Conservation (phyloP, 2,113 vertebrate species). For the Callionymus lyra region DNA sequence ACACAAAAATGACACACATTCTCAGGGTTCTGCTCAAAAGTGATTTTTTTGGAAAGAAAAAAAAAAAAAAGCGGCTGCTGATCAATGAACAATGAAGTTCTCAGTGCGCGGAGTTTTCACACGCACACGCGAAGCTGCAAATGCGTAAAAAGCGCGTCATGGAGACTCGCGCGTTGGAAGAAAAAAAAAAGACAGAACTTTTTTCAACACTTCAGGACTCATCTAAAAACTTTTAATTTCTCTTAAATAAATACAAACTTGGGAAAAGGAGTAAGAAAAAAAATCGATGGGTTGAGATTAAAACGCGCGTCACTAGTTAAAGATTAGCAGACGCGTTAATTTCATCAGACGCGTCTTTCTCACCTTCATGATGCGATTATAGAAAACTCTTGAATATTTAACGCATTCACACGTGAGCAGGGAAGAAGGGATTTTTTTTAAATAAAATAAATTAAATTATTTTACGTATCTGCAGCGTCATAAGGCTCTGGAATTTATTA, state of each 20-base stretch:
- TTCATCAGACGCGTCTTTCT: conserved; percentile 32
- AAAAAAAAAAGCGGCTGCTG: conserved; percentile 13
- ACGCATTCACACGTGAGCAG: too few relatives aligned
- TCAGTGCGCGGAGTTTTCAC: conserved; percentile 60
- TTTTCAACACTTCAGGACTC: background rate
- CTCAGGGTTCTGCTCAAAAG: too few relatives aligned
- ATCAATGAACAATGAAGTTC: conserved; percentile 64
- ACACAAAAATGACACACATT: too few relatives aligned
- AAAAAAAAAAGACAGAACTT: background rate
- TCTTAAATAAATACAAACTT: background rate
- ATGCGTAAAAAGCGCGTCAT: conserved; percentile 64
- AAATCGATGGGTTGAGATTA: background rate
- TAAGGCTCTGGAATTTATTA: too few relatives aligned
- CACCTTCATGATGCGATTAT: too few relatives aligned
- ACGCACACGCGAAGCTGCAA: conserved; percentile 54
- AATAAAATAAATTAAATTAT: too few relatives aligned
- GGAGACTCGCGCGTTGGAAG: conserved; percentile 33
- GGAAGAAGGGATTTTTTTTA: too few relatives aligned
- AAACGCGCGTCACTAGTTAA: conserved; percentile 20
- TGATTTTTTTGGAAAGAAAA: too few relatives aligned
- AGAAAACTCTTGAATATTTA: too few relatives aligned
- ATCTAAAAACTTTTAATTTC: background rate
- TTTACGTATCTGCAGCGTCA: too few relatives aligned
- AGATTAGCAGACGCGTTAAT: conserved; percentile 43
- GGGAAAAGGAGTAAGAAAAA: too few relatives aligned